Conservation (phyloP, 1,140 invertebrate species). For the Drosophila triauraria region DNA sequence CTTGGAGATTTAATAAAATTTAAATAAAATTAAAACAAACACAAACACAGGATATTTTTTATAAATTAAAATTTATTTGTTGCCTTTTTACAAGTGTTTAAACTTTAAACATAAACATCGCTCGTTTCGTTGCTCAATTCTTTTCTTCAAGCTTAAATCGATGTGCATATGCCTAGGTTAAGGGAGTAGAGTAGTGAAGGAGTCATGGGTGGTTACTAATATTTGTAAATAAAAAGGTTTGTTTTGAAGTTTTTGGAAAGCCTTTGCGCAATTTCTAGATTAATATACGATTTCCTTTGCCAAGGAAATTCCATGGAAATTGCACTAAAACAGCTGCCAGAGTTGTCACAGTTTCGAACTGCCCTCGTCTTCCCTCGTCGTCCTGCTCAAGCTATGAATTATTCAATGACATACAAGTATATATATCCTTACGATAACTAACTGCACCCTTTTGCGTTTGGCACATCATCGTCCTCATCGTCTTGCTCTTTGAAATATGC, state of each 20-base stretch:
- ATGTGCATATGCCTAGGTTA: slow-evolving; percentile 32
- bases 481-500: slow-evolving; percentile 57
- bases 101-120: slow-evolving; percentile 27
- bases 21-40: background rate
- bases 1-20: background rate
- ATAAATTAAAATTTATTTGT: slow-evolving; percentile 53
- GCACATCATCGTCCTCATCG: slow-evolving; percentile 33
- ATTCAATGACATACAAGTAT: slow-evolving; percentile 40
- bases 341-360: slow-evolving; percentile 71
- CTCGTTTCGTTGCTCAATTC: slow-evolving; percentile 23
- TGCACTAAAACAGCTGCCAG: slow-evolving; percentile 54
- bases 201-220: slow-evolving; percentile 30
- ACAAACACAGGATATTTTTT: background rate
- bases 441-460: slow-evolving; percentile 54
- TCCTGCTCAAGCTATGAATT: slow-evolving; percentile 34
- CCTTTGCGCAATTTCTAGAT: slow-evolving; percentile 32
- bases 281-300: slow-evolving; percentile 7
- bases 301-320: slow-evolving; percentile 1
- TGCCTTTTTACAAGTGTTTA: slow-evolving; percentile 49
- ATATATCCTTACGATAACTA: slow-evolving; percentile 46
- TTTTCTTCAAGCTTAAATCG: slow-evolving; percentile 31
- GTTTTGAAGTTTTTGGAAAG: slow-evolving; percentile 18
- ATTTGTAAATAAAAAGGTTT: slow-evolving; percentile 1
- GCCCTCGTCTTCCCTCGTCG: slow-evolving; percentile 27
- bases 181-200: slow-evolving; percentile 5